Percentiles rank a stretch among this genome's conserved stretches.
phyloP scores from a whole-genome alignment of 2,113 vertebrate species.

The Trachemys scripta region DNA sequence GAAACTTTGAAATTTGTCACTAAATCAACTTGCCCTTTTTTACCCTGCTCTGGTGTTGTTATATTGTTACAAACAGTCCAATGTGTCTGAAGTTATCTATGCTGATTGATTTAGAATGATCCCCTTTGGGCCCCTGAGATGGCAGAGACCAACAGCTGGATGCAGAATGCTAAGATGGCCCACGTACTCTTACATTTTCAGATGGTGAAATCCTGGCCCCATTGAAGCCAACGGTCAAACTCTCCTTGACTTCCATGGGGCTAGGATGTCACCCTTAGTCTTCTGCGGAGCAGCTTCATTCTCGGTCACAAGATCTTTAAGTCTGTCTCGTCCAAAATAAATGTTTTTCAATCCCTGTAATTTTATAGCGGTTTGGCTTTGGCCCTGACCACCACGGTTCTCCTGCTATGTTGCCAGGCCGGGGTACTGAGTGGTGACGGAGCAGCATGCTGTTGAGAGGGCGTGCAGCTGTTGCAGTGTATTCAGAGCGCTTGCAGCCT shows the following conservation, averaged over 20 bases:
- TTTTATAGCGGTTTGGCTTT: rapidly evolving
- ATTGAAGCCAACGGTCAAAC: not conserved
- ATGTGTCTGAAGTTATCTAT: not conserved
- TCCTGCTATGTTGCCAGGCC: not conserved
- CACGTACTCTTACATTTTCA: not conserved
- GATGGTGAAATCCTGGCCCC: not conserved
- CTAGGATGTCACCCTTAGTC: not conserved
- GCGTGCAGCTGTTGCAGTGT: rapidly evolving
- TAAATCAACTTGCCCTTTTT: not conserved
- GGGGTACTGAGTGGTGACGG: rapidly evolving
- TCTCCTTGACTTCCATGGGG: not conserved
- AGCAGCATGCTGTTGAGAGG: not conserved
- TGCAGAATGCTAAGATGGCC: not conserved
- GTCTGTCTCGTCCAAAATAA: not conserved
- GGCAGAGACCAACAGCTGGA: not conserved
- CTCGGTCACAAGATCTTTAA: rapidly evolving
- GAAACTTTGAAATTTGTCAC: not conserved
- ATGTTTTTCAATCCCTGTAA: rapidly evolving
- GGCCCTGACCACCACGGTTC: not conserved
- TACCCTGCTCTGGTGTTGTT: not conserved
- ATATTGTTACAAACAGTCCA: not conserved
- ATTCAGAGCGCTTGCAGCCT: not conserved
- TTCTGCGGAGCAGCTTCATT: rapidly evolving
- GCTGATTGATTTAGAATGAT: not conserved
- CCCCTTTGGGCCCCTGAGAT: not conserved